A percentile compares a stretch with the other conserved stretches of the same genome.
Evolutionary conservation across 2,888 invertebrate species (phyloP).

Genomic region (Eledona agricola): DNA sequence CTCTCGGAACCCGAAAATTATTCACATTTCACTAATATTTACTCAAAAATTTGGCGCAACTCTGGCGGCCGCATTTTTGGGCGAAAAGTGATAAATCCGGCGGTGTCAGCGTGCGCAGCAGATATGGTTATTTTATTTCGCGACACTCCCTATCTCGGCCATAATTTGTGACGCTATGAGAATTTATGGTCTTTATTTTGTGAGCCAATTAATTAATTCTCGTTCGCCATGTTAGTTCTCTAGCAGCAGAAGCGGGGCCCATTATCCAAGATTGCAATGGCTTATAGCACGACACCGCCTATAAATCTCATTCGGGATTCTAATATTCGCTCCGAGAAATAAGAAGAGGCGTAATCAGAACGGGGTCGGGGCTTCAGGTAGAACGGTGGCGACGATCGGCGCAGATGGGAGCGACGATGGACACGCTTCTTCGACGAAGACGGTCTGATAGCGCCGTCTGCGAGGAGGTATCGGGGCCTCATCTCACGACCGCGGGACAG

Average conservation of each 20-base stretch:
- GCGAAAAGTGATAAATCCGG: slow-evolving; percentile 19
- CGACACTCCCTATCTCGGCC: slow-evolving; percentile 63
- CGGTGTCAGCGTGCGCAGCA: slow-evolving; percentile 33
- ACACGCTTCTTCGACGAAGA: slow-evolving; percentile 36
- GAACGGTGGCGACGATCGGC: slow-evolving; percentile 25
- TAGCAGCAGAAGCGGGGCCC: slow-evolving; percentile 56
- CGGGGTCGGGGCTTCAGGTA: slow-evolving; percentile 30
- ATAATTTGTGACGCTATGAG: slow-evolving; percentile 64
- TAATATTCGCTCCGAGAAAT: slow-evolving; percentile 56
- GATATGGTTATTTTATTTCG: slow-evolving; percentile 64
- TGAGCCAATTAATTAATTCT: slow-evolving; percentile 65
- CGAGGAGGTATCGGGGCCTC: slow-evolving; percentile 34
- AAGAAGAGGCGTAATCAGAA: slow-evolving; percentile 38
- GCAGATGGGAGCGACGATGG: slow-evolving; percentile 36
- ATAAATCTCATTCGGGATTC: slow-evolving; percentile 62
- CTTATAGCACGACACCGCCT: slow-evolving; percentile 61
- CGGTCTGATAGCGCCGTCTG: slow-evolving; percentile 33
- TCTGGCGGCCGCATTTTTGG: slow-evolving; percentile 5
- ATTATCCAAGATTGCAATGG: slow-evolving; percentile 63
- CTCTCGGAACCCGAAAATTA: slow-evolving; percentile 33
- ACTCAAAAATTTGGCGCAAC: slow-evolving; percentile 25
- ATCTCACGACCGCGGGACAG: slow-evolving; percentile 35
- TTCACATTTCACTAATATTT: slow-evolving; percentile 38
- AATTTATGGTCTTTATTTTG: slow-evolving; percentile 65
- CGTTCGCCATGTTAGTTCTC: slow-evolving; percentile 59